Base-by-base conservation (phyloP, 2,113 vertebrate species). In the Apodemus speciosus region DNA sequence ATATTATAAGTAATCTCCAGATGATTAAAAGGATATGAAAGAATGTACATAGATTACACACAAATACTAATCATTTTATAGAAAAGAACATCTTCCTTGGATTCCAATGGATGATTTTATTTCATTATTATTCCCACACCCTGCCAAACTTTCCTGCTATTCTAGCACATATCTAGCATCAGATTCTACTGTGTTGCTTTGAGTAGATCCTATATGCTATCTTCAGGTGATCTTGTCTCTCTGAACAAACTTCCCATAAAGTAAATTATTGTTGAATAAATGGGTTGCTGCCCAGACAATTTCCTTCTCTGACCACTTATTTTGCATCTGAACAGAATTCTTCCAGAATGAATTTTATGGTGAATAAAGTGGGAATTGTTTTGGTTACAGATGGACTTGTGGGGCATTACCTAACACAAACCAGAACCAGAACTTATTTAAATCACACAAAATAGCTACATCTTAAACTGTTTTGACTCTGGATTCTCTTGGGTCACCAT, bases 201-300 rank as follows among this genome's bases (percentile, higher is more conserved):
- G 75, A 76, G 60, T 51, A 93, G 25, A 21, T 90, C n/a, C 53
- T 73, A 85, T n/a, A 49, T 88, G 35, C 38, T 21, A 4, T 73
- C 21, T 46, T 92, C 13, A 80, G 38, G 53, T 73, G 15, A 91
- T 79, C 81, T 83, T 40, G 25, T 79, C 35, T 38, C 56, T 89
- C 32, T 60, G 72, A 95, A 89, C 49, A 75, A 83, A 21, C 11
- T 6, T 18, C 18, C 53, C 66, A 73, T 91, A 20, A 85, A 27
- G 6, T 56, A 32, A 91, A 91, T 85, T 80, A 92, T 87, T 69
- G 85, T 91, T 49, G 66, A 88, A 94, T 88, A 83, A 89, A 94
- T 68, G 40, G 71, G 51, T 40, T 93, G 20, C 43, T 89, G 32
- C 79, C 43, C 56, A 72, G 90, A 43, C 35, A 60, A 84, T 83